phyloP scores from a whole-genome alignment of 2,797 vertebrate species.

The Hozukius guyotensis region DNA sequence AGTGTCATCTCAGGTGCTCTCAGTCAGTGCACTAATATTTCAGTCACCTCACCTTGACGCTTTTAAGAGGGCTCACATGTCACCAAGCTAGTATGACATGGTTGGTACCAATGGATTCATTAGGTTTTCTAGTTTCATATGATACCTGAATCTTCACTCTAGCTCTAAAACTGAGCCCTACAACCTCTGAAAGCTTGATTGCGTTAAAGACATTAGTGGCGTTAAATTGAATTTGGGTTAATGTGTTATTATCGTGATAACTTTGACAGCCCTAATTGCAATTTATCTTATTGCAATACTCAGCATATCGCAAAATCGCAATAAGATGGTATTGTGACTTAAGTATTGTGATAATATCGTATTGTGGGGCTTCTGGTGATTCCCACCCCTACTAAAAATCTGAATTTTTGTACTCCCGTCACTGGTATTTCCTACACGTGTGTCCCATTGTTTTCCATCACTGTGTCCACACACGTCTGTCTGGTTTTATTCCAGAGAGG shows the following conservation, averaged over 20 bases:
- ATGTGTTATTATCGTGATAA: fast-evolving
- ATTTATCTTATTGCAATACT: no score
- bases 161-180: no score
- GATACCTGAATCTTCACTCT: no score
- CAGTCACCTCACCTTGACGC: not conserved
- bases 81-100: no score
- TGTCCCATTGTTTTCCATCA: not conserved
- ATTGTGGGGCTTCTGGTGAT: fast-evolving
- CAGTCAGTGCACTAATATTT: not conserved
- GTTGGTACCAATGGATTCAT: no score
- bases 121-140: no score
- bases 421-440: not conserved
- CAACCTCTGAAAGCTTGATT: no score
- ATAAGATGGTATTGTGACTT: fast-evolving
- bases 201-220: no score
- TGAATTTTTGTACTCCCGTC: not conserved
- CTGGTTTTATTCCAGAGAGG: constrained; percentile 39
- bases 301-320: no score
- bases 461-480: constrained; percentile 16
- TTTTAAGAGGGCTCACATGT: not conserved
- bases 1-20: not conserved
- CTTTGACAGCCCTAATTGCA: no score
- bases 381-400: not conserved
- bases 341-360: fast-evolving
- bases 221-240: no score